These are phyloP conservation scores for Alviniconcha strummeri DNA, from an alignment of 2,888 invertebrate species.

Conservation along the genomic window DNA sequence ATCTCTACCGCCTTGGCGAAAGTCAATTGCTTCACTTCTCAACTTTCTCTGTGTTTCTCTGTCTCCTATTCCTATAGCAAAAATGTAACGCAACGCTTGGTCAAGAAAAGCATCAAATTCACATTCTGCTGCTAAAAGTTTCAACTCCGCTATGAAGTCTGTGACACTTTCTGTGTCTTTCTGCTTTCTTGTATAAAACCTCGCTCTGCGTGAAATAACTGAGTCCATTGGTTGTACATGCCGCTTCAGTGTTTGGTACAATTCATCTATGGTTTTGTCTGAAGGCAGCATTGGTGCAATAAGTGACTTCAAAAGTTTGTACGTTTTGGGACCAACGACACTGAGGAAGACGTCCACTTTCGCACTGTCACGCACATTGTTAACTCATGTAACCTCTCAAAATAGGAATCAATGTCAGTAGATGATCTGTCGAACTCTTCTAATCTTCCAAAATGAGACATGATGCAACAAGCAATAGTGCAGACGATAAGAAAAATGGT, in stretches of 20 bases:
- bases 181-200: not conserved
- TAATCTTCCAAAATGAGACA: not conserved
- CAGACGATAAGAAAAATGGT: no score
- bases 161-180: not conserved
- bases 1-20: no score
- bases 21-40: no score
- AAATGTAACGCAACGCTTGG: not conserved
- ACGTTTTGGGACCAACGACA: not conserved
- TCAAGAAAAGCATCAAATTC: not conserved
- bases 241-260: not conserved
- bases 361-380: not conserved
- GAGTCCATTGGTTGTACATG: conserved; percentile 2
- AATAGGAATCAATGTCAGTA: not conserved
- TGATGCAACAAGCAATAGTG: no score
- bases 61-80: not conserved
- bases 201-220: not conserved
- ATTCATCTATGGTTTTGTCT: not conserved
- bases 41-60: not conserved
- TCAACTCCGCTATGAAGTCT: not conserved
- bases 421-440: not conserved
- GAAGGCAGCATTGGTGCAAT: not conserved
- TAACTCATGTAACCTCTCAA: not conserved
- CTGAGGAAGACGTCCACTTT: not conserved
- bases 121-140: not conserved
- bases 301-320: not conserved